These are phyloP conservation scores for Monomorium pharaonis DNA, from an alignment of 1,140 invertebrate genomes.

Conservation along the genomic window DNA sequence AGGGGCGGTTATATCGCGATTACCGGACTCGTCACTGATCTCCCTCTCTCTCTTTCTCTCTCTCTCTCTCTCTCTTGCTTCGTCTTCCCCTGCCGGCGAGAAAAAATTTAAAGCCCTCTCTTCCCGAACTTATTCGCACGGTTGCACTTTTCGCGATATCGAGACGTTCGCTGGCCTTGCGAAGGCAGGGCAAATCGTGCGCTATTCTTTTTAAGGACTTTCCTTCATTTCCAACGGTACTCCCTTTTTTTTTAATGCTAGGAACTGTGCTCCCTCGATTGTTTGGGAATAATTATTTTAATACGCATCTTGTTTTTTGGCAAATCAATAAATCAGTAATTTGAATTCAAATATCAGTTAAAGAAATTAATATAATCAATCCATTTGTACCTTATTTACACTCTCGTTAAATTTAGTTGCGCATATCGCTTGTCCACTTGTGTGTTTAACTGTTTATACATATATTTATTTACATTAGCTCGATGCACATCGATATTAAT, in stretches of 20 bases:
- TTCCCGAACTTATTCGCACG: conserved; percentile 1
- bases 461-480: not conserved
- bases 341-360: conserved; percentile 14
- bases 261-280: too few relatives aligned
- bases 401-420: conserved; percentile 1
- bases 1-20: conserved; percentile 71
- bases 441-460: not conserved
- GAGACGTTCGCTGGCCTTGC: not conserved
- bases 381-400: not conserved
- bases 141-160: conserved; percentile 12
- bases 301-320: not conserved
- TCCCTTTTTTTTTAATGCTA: not conserved
- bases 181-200: not conserved
- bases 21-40: conserved; percentile 35
- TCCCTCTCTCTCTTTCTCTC: not conserved
- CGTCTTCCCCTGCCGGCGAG: too few relatives aligned
- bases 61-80: not conserved
- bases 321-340: not conserved
- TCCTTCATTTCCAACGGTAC: not conserved
- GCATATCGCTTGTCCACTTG: not conserved
- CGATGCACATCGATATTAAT: not conserved
- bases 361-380: not conserved
- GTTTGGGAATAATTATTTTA: not conserved
- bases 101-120: not conserved
- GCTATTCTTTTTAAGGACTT: not conserved